These are phyloP conservation scores for Phallusia fumigata DNA, from an alignment of 23 tunicate genomes.

Conservation along the genomic window DNA sequence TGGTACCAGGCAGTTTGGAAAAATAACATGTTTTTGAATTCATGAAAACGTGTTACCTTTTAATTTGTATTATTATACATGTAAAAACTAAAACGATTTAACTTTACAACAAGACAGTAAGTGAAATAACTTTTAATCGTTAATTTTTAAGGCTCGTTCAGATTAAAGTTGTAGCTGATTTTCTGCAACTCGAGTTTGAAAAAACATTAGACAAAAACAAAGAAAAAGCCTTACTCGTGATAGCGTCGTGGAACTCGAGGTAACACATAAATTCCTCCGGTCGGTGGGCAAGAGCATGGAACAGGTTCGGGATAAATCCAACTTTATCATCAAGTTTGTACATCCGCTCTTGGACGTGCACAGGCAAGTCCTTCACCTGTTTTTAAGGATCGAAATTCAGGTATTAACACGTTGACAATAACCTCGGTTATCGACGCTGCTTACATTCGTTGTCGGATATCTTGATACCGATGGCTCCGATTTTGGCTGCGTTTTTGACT, in stretches of 20 bases:
- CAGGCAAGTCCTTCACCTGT: conserved; percentile 62
- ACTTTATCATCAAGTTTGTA: conserved; percentile 39
- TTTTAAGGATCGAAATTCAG: no score
- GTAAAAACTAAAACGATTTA: no score
- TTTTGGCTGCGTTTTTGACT: not conserved
- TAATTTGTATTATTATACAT: no score
- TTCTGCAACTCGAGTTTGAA: no score
- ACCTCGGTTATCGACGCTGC: not conserved
- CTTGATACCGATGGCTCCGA: not conserved
- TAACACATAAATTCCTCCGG: conserved; percentile 53
- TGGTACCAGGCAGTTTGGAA: no score
- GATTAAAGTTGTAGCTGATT: no score
- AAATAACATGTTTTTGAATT: no score
- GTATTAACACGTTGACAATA: no score
- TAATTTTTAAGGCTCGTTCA: no score
- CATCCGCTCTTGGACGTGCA: conserved; percentile 42
- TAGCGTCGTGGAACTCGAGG: conserved; percentile 42
- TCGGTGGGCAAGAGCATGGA: conserved; percentile 47
- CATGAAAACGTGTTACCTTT: no score
- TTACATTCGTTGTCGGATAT: not conserved
- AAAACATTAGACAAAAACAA: not conserved
- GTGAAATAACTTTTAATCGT: no score
- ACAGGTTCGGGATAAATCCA: conserved; percentile 75
- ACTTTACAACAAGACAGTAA: no score
- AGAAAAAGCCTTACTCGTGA: conserved; percentile 34